Evolutionary conservation across 2,797 vertebrate genomes (phyloP).

Genomic region (Myripristis murdjan): DNA sequence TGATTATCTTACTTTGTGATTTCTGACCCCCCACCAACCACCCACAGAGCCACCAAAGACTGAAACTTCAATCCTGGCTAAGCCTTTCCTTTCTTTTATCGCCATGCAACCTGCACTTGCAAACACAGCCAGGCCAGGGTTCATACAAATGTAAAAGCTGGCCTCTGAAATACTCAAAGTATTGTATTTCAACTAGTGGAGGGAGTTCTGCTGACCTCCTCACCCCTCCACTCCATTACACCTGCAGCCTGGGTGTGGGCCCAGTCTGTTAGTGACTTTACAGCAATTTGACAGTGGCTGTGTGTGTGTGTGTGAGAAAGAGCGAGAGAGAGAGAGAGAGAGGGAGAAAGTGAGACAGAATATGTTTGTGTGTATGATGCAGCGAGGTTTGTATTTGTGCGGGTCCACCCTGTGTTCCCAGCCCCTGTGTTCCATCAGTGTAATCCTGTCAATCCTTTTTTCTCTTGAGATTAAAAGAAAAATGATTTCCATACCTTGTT

Average conservation of each 20-base stretch:
- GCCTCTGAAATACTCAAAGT: conserved; percentile 33
- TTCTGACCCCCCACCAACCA: neutral
- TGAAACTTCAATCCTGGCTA: conserved; percentile 17
- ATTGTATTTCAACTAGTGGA: conserved; percentile 32
- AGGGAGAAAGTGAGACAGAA: no score
- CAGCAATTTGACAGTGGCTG: neutral
- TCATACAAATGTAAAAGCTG: conserved; percentile 27
- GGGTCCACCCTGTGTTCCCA: no score
- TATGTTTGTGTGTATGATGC: neutral
- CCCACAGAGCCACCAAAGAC: neutral
- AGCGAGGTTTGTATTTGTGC: neutral
- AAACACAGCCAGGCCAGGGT: conserved; percentile 2
- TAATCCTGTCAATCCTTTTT: no score
- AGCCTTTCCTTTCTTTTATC: conserved; percentile 15
- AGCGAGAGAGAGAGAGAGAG: no score
- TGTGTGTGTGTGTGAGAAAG: no score
- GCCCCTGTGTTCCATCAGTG: no score
- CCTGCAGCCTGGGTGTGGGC: conserved; percentile 20
- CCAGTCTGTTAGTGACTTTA: neutral
- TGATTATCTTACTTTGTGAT: no score
- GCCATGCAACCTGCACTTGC: neutral
- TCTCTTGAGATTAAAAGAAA: no score
- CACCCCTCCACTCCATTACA: conserved; percentile 23
- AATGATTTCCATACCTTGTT: no score
- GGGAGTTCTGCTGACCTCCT: conserved; percentile 23